Evolutionary conservation across 2,797 vertebrate species (phyloP).

Genomic region (Anabas testudineus): DNA sequence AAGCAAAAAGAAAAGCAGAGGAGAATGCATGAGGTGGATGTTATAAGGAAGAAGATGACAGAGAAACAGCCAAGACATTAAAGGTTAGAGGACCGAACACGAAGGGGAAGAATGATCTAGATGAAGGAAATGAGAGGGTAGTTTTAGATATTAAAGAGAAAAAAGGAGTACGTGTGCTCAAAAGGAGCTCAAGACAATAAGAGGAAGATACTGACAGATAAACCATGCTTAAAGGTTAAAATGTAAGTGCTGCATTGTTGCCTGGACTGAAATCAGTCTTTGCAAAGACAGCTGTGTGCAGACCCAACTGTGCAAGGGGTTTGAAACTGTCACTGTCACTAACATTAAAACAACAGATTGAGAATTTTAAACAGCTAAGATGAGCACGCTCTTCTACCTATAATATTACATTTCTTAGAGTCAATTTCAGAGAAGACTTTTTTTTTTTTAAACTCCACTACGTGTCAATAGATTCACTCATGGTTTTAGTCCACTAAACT

Average conservation of each 20-base stretch:
- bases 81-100: conserved; percentile 37
- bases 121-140: conserved; percentile 16
- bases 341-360: background rate
- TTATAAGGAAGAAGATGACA: conserved; percentile 33
- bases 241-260: conserved; percentile 10
- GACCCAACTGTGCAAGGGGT: conserved; percentile 10
- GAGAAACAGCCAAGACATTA: conserved; percentile 10
- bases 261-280: conserved; percentile 4
- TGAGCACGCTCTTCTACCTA: background rate
- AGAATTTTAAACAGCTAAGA: background rate
- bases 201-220: background rate
- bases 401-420: background rate
- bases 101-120: conserved; percentile 5
- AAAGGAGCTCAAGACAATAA: conserved; percentile 4
- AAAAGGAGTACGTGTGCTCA: conserved; percentile 2
- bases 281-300: background rate
- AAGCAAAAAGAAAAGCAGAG: conserved; percentile 19
- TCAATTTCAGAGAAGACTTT: background rate
- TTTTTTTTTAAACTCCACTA: background rate
- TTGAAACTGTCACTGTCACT: too few relatives aligned
- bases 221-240: background rate
- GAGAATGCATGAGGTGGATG: conserved; percentile 34
- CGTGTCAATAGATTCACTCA: background rate
- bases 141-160: conserved; percentile 34
- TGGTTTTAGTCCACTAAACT: background rate